Conservation (phyloP, 1,140 invertebrate species). For the Saccostrea cuccullata region DNA sequence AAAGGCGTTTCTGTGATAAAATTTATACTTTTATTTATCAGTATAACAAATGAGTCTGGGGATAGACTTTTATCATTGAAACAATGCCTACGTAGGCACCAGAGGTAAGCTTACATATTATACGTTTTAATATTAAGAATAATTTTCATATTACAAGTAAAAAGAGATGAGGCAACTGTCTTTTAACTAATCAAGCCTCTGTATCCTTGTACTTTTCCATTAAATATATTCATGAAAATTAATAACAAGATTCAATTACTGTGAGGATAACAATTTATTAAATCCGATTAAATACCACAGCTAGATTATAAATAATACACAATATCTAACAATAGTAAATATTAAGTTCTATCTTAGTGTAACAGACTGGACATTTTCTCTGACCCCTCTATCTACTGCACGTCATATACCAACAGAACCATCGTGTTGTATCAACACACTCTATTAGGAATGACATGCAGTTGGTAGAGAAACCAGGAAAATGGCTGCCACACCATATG, state of each 20-base stretch:
- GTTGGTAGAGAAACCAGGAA: slow-evolving; percentile 62
- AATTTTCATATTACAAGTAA: too few species aligned
- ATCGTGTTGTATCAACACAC: background rate
- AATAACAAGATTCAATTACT: background rate
- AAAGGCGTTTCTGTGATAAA: too few species aligned
- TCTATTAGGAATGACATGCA: slow-evolving; percentile 52
- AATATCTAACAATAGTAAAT: slow-evolving; percentile 26
- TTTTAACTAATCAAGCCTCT: too few species aligned
- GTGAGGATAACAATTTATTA: slow-evolving; percentile 17
- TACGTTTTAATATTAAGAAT: too few species aligned
- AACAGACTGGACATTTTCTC: slow-evolving; percentile 71
- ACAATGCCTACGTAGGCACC: too few species aligned
- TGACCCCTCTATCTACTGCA: slow-evolving; percentile 57
- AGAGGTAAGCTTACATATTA: too few species aligned
- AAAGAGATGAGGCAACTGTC: too few species aligned
- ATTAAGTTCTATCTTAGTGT: slow-evolving; percentile 57
- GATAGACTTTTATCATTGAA: too few species aligned
- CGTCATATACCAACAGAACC: slow-evolving; percentile 45
- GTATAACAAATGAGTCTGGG: too few species aligned
- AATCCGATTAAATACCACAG: slow-evolving; percentile 33
- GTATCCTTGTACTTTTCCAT: background rate
- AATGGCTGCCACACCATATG: slow-evolving; percentile 70
- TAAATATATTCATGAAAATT: background rate
- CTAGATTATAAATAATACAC: slow-evolving; percentile 37
- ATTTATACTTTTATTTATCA: too few species aligned